These are phyloP conservation scores for Prolemur simus DNA, from an alignment of 2,113 vertebrate species.

Conservation along the genomic window DNA sequence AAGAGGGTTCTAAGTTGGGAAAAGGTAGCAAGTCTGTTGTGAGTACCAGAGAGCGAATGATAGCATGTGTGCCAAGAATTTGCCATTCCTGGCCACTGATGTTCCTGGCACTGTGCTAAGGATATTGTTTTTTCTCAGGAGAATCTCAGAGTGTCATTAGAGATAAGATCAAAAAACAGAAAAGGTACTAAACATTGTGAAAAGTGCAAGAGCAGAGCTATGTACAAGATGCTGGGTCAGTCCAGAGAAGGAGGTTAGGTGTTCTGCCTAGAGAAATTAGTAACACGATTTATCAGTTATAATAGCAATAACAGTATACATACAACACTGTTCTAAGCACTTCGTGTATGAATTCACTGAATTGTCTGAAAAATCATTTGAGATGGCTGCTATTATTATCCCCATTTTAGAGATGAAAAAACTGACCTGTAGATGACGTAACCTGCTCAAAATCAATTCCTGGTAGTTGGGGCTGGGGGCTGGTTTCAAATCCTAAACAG, in stretches of 20 bases:
- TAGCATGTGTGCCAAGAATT: neutral
- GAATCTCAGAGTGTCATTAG: neutral
- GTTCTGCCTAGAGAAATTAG: neutral
- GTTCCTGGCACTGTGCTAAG: neutral
- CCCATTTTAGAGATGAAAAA: neutral
- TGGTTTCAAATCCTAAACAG: neutral
- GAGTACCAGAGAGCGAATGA: neutral
- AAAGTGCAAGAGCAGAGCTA: neutral
- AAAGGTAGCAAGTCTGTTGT: neutral
- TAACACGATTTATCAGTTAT: neutral
- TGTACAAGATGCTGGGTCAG: neutral
- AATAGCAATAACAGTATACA: neutral
- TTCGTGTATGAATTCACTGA: neutral
- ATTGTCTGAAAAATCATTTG: neutral
- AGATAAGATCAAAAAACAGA: neutral
- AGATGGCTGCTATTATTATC: neutral
- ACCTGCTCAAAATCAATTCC: neutral
- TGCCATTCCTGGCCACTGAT: neutral
- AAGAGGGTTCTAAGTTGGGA: neutral
- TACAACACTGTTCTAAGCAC: neutral
- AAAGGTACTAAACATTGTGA: neutral
- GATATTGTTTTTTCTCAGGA: neutral
- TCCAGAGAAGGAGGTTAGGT: neutral
- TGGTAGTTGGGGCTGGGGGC: neutral
- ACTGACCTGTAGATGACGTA: neutral